These are phyloP conservation scores for Oryctolagus cuniculus DNA, from an alignment of 2,113 vertebrate species.

Conservation along the genomic window DNA sequence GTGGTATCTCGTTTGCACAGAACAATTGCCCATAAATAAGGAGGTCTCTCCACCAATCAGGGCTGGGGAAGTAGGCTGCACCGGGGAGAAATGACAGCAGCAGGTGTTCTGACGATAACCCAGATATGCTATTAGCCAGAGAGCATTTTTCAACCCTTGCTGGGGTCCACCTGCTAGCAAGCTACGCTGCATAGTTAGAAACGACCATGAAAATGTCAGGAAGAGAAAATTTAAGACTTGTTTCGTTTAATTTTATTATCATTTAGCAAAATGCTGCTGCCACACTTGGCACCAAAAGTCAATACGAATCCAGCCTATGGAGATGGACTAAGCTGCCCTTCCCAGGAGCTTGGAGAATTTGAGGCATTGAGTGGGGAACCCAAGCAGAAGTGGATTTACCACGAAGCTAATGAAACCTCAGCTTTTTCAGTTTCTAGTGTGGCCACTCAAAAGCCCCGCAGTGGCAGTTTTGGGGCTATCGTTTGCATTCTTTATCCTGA, in stretches of 20 bases:
- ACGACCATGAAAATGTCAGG: neutral
- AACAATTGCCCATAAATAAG: slow-evolving; percentile 69
- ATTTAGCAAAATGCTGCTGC: slow-evolving; percentile 32
- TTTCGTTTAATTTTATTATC: slow-evolving; percentile 46
- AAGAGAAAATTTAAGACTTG: slow-evolving; percentile 30
- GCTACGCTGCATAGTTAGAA: neutral
- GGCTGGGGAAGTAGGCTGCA: neutral
- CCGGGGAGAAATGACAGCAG: slow-evolving; percentile 45
- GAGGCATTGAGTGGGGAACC: neutral
- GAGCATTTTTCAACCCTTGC: slow-evolving; percentile 28
- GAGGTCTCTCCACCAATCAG: slow-evolving; percentile 40
- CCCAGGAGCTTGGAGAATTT: neutral
- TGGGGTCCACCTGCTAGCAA: neutral
- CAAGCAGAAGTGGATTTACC: neutral
- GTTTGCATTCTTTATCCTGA: slow-evolving; percentile 7
- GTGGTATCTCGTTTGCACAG: slow-evolving; percentile 39
- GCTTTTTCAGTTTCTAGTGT: neutral
- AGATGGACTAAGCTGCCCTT: neutral
- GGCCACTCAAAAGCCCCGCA: neutral
- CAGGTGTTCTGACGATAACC: neutral
- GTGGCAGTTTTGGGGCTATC: neutral
- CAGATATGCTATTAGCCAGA: neutral
- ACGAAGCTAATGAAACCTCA: neutral
- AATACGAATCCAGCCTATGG: neutral
- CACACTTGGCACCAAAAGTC: neutral